A percentile compares a stretch with the other conserved stretches of the same genome.
phyloP scores from a whole-genome alignment of 2,888 invertebrate species.

The Xylota sylvarum region DNA sequence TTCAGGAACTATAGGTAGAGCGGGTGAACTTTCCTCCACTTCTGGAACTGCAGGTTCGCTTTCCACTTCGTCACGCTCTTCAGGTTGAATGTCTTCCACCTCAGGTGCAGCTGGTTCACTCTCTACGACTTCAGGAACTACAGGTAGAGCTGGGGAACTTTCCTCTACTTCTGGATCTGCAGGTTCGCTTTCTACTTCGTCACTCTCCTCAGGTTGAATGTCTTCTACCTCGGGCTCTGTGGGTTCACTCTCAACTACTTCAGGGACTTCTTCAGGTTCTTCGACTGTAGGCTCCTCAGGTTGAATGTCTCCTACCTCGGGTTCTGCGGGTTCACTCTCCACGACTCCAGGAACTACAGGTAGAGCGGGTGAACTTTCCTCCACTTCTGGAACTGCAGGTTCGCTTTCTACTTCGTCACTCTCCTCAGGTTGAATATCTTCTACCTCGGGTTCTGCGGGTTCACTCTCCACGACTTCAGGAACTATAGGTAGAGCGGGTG shows the following conservation, averaged over 20 bases:
- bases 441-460: neutral
- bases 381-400: neutral
- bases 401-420: no score
- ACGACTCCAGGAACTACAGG: neutral
- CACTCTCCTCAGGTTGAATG: neutral
- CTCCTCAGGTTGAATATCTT: neutral
- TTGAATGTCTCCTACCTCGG: neutral
- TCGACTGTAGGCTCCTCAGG: neutral
- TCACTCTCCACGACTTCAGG: neutral
- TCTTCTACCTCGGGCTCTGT: neutral
- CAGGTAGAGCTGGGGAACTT: neutral
- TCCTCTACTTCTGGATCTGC: neutral
- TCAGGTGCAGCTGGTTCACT: neutral
- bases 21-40: neutral
- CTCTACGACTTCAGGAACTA: neutral
- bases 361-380: neutral
- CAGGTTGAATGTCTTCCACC: neutral
- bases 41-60: neutral
- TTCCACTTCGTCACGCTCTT: neutral
- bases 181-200: neutral
- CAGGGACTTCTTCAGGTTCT: neutral
- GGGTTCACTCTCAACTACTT: neutral
- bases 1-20: neutral
- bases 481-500: neutral
- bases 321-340: neutral